Evolutionary conservation across 1,140 invertebrate genomes (phyloP).

Genomic region (Drosophila melanica): DNA sequence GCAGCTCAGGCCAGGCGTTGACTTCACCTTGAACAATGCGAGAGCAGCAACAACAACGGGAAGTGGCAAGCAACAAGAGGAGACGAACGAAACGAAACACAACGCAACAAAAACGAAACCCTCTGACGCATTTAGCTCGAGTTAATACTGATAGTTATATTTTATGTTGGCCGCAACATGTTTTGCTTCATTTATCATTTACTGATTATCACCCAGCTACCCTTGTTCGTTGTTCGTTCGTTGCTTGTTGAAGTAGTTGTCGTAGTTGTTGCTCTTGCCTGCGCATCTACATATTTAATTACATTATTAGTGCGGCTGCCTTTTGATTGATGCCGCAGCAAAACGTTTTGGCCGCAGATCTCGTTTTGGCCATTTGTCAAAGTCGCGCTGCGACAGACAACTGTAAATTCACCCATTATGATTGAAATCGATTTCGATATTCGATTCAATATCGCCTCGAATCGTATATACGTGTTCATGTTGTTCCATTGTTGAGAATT

Average conservation of each 20-base stretch:
- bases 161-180: conserved; percentile 61
- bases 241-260: conserved; percentile 2
- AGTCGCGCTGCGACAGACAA: background rate
- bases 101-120: conserved; percentile 9
- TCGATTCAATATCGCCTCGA: background rate
- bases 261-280: conserved; percentile 28
- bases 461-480: background rate
- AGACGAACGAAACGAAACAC: background rate
- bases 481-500: conserved; percentile 27
- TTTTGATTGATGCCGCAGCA: conserved; percentile 78
- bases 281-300: conserved; percentile 75
- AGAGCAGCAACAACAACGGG: conserved; percentile 20
- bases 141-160: conserved; percentile 75
- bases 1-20: conserved; percentile 66
- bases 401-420: conserved; percentile 22
- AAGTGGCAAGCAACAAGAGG: conserved; percentile 4
- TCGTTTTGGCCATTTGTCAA: conserved; percentile 17
- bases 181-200: conserved; percentile 80
- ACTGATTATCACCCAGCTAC: conserved; percentile 77
- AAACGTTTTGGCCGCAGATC: conserved; percentile 62
- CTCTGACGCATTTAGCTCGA: conserved; percentile 66
- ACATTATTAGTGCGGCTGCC: conserved; percentile 73
- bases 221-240: conserved; percentile 41
- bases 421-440: conserved; percentile 36
- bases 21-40: conserved; percentile 66